Percentiles rank a stretch among this genome's conserved stretches.
Evolutionary conservation across 2,113 vertebrate genomes (phyloP).

Genomic region (Oxyura jamaicensis): DNA sequence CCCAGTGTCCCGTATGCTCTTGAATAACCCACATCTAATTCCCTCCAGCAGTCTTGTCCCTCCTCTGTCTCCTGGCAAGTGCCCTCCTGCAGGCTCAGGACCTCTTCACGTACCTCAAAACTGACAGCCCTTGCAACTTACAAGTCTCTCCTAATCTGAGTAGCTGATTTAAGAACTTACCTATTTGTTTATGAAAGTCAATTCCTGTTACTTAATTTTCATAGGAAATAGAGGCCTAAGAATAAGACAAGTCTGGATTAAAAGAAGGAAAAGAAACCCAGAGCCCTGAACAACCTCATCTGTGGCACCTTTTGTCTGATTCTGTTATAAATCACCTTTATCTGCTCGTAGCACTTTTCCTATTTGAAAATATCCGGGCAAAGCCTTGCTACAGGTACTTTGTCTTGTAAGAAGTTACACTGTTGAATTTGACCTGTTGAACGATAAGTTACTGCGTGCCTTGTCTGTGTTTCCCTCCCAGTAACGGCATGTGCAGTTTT

Average conservation of each 20-base stretch:
- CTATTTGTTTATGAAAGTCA: neutral
- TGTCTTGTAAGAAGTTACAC: neutral
- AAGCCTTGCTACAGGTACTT: neutral
- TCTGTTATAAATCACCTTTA: neutral
- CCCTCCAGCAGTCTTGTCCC: neutral
- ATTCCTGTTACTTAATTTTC: neutral
- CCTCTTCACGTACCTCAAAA: neutral
- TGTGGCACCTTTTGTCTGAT: neutral
- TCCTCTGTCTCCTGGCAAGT: neutral
- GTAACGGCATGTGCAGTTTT: neutral
- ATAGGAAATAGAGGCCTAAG: neutral
- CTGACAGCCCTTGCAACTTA: neutral
- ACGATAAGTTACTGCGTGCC: neutral
- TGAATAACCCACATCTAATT: accelerated
- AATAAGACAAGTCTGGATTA: neutral
- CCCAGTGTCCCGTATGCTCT: neutral
- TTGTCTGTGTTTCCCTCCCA: neutral
- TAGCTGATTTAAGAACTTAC: neutral
- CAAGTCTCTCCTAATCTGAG: neutral
- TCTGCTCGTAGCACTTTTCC: neutral
- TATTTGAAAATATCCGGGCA: neutral
- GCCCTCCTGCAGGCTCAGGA: neutral
- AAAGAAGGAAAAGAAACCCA: neutral
- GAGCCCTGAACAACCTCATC: neutral
- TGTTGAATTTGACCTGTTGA: neutral